Evolutionary conservation across 1,140 invertebrate species (phyloP), one percentile per base, ranked within the genome.

Genomic region (Venturia canescens): DNA sequence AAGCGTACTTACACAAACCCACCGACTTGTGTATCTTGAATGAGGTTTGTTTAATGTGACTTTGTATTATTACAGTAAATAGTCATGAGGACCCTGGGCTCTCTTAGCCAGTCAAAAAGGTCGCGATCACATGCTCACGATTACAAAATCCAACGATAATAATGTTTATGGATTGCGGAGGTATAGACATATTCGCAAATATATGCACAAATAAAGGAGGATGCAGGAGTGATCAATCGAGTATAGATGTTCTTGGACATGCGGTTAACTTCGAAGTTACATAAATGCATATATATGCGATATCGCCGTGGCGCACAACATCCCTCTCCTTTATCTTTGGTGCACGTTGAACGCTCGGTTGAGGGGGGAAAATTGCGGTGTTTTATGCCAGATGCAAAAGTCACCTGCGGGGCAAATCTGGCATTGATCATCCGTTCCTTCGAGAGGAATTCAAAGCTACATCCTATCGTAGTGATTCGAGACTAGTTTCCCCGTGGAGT

Each of bases 161-260:
- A 23, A 60, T 80, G 63, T 80, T 63, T 80, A 74, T 74, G 79
- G 78, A 70, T 53, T 44, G 53, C 21, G 78, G 11, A 67, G 15
- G 76, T 29, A 67, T 29, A 23, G 27, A 53, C 78, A 27, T 57
- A 66, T 44, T 78, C 23, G 27, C 31, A 78, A 48, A 69, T 63
- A 78, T 23, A 70, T n/a, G n/a, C 63, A 70, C 38, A 31, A 15
- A 44, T 21, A 27, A 38, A 27, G 27, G 23, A 23, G 11, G 48
- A 21, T 79, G n/a, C 26, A 57, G 31, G 77, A 79, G 67, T 31
- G 78, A 79, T 79, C 78, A 79, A 79, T 79, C 78, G 78, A 27
- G 53, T 76, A 26, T 53, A 21, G 72, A 44, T 76, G 50, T 50
- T 74, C 71, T 34, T 50, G 18, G 26, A 21, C 60, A 63, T 63